Percentiles rank a stretch among this genome's conserved stretches.
phyloP scores from a whole-genome alignment of 2,113 vertebrate species.

The Probosciger aterrimus region DNA sequence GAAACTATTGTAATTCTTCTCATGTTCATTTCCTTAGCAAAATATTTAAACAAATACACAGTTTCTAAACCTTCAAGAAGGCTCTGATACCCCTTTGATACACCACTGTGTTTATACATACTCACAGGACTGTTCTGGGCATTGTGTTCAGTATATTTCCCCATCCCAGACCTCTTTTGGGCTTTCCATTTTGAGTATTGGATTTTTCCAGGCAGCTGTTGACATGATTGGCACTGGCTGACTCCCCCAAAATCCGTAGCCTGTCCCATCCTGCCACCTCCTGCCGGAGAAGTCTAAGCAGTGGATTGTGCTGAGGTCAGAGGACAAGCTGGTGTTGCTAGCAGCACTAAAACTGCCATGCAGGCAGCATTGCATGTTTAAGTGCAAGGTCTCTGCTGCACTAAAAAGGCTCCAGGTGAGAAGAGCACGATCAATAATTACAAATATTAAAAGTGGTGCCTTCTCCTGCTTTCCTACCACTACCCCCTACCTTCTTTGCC shows the following conservation, averaged over 20 bases:
- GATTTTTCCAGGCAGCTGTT: background rate
- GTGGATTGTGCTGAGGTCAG: fast-evolving
- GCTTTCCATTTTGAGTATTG: background rate
- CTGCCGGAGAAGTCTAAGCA: background rate
- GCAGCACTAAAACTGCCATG: background rate
- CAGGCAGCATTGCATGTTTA: background rate
- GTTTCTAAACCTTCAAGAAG: background rate
- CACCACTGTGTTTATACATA: background rate
- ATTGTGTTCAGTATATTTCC: background rate
- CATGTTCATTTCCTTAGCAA: background rate
- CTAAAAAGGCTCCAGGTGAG: background rate
- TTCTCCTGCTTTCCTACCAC: background rate
- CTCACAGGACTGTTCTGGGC: background rate
- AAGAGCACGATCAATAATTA: background rate
- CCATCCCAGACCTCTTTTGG: background rate
- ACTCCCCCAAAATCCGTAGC: background rate
- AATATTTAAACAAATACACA: background rate
- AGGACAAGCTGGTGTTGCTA: background rate
- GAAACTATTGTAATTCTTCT: background rate
- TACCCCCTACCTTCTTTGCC: background rate
- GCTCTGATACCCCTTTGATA: background rate
- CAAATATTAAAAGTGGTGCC: background rate
- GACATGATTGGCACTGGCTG: fast-evolving
- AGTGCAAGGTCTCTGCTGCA: background rate
- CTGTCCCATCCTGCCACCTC: background rate